These are phyloP conservation scores for Callipepla squamata DNA, from an alignment of 2,113 vertebrate genomes.

Conservation along the genomic window DNA sequence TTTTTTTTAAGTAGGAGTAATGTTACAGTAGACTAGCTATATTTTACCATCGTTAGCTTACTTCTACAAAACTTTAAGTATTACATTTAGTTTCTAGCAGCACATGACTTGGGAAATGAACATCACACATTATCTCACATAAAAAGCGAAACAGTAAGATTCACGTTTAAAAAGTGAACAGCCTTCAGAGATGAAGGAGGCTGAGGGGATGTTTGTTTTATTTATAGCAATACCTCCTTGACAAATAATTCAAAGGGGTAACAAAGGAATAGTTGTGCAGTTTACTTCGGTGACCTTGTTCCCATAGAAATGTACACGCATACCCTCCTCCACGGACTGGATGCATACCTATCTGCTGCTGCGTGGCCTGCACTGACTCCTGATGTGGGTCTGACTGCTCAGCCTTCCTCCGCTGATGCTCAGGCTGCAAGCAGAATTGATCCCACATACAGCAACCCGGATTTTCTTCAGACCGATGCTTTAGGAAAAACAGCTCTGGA, in stretches of 20 bases:
- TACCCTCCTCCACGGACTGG: not conserved
- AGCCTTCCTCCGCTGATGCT: not conserved
- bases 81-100: not conserved
- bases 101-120: not conserved
- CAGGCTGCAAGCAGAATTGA: not conserved
- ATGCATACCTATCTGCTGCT: not conserved
- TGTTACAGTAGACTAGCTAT: not conserved
- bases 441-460: not conserved
- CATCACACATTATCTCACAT: not conserved
- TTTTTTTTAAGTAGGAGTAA: not conserved
- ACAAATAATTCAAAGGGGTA: constrained; percentile 10
- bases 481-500: not conserved
- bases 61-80: not conserved
- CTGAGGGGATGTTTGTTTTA: not conserved
- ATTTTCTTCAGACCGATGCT: not conserved
- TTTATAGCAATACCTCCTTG: constrained; percentile 3
- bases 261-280: not conserved
- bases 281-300: constrained; percentile 25
- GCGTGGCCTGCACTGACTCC: not conserved
- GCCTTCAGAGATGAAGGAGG: constrained; percentile 13
- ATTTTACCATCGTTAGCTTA: not conserved
- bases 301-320: not conserved
- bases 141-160: constrained; percentile 15
- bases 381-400: not conserved
- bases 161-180: constrained; percentile 33